phyloP scores from a whole-genome alignment of 2,888 invertebrate genomes.

The Stenodema calcarata region DNA sequence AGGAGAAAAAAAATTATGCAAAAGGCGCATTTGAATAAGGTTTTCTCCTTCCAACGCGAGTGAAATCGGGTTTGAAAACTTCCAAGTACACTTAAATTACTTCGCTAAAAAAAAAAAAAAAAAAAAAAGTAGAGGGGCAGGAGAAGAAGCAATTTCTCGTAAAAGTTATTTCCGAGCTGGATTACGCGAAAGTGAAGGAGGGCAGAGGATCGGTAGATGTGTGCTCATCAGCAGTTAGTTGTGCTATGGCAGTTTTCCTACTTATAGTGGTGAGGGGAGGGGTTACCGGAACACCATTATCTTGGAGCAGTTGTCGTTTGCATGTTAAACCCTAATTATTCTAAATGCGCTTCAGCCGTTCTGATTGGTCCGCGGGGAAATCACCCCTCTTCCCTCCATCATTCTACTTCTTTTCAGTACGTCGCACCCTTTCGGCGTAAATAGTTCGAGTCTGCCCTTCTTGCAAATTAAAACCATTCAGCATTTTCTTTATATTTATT shows the following conservation, averaged over 20 bases:
- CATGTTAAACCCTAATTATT: constrained; percentile 51
- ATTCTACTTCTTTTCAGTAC: not conserved
- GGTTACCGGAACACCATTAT: constrained; percentile 33
- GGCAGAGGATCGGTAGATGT: constrained; percentile 16
- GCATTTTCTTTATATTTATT: no score
- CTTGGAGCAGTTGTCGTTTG: constrained; percentile 50
- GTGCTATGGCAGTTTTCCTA: constrained; percentile 31
- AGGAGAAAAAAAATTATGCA: constrained; percentile 25
- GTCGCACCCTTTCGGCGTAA: constrained; percentile 13
- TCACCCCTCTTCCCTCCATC: constrained; percentile 13
- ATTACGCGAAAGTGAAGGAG: constrained; percentile 1
- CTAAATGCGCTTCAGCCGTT: constrained; percentile 37
- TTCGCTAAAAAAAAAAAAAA: constrained; percentile 12
- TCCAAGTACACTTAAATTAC: constrained; percentile 46
- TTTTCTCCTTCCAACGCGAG: constrained; percentile 11
- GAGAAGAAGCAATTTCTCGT: constrained; percentile 38
- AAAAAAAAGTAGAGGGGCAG: no score
- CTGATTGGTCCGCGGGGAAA: constrained; percentile 49
- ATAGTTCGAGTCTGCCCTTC: not conserved
- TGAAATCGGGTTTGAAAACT: constrained; percentile 36
- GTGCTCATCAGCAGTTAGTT: constrained; percentile 52
- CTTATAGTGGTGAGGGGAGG: not conserved
- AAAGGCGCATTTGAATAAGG: constrained; percentile 40
- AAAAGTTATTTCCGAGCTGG: constrained; percentile 34
- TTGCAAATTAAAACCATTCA: not conserved